Conservation (phyloP, 2,113 vertebrate genomes). For the Phyllopteryx taeniolatus region DNA sequence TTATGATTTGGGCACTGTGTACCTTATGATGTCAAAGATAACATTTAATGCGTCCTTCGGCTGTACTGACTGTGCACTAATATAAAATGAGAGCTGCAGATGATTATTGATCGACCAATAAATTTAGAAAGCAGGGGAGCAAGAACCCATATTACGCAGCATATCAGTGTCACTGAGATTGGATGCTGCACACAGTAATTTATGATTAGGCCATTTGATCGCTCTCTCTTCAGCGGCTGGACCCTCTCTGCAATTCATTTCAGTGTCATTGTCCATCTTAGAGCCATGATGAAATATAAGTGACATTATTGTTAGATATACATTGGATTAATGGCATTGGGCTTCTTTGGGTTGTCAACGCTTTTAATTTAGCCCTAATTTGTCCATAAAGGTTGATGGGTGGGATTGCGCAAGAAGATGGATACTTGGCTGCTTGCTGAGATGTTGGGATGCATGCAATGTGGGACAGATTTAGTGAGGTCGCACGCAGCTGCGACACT, state of each 20-base stretch:
- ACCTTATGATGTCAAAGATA: background rate
- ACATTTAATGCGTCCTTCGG: background rate
- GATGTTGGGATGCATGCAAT: constrained; percentile 17
- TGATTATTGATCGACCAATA: constrained; percentile 18
- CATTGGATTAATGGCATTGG: constrained; percentile 6
- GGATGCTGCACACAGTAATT: constrained; percentile 4
- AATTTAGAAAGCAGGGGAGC: background rate
- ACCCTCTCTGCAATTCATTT: constrained; percentile 9
- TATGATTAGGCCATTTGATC: background rate
- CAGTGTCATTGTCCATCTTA: constrained; percentile 13
- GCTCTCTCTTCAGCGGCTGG: background rate
- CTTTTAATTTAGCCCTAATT: background rate
- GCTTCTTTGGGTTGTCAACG: background rate
- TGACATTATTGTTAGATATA: background rate
- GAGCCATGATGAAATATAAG: constrained; percentile 17
- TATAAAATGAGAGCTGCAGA: background rate
- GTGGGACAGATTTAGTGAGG: constrained; percentile 27
- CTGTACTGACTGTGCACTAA: background rate
- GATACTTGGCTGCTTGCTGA: constrained; percentile 4
- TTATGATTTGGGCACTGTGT: background rate
- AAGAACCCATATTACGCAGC: background rate
- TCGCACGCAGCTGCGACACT: constrained; percentile 22
- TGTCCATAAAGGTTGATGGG: background rate
- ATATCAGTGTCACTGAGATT: background rate
- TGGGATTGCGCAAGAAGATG: constrained; percentile 1